These are phyloP conservation scores for Mormyrus hasselquistii DNA, from an alignment of 2,797 vertebrate genomes.

Conservation along the genomic window DNA sequence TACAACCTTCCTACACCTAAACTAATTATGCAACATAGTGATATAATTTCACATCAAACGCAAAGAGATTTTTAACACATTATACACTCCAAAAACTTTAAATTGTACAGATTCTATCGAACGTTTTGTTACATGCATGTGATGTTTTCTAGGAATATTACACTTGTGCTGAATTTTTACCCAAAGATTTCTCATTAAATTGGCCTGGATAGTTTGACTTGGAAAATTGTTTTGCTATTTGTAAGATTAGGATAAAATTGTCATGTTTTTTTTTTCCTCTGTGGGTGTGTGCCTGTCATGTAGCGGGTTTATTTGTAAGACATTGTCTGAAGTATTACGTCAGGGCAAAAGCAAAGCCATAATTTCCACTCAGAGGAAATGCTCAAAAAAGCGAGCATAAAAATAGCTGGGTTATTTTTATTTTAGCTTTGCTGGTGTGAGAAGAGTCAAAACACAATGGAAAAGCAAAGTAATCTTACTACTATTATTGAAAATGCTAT, in stretches of 20 bases:
- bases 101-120: background rate
- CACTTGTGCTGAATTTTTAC: background rate
- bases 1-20: background rate
- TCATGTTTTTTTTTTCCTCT: background rate
- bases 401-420: slow-evolving; percentile 21
- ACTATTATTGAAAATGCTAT: background rate
- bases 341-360: background rate
- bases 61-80: background rate
- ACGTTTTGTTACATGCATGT: background rate
- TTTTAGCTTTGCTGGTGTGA: background rate
- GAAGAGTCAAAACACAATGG: background rate
- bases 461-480: background rate
- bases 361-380: background rate
- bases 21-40: background rate
- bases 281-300: background rate
- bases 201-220: background rate
- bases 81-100: background rate
- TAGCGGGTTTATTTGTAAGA: background rate
- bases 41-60: background rate
- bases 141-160: background rate
- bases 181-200: background rate
- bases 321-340: background rate
- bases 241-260: background rate
- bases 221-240: background rate
- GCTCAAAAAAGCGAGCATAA: background rate